phyloP scores from a whole-genome alignment of 2,113 vertebrate genomes.

The Channa argus region DNA sequence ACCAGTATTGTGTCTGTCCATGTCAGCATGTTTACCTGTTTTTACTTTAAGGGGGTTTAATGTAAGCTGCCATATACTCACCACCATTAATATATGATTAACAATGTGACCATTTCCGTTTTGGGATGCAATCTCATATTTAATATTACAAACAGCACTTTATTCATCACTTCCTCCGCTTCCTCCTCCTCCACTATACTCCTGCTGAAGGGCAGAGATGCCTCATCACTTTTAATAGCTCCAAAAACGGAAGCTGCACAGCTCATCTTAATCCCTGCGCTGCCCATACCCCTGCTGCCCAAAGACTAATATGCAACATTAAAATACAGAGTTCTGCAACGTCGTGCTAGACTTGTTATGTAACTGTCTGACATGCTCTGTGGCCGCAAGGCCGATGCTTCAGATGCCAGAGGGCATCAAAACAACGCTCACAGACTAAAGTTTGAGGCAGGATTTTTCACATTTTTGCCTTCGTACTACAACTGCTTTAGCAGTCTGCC shows the following conservation, averaged over 20 bases:
- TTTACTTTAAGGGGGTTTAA: slow-evolving; percentile 36
- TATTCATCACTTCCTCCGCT: slow-evolving; percentile 28
- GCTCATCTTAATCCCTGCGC: slow-evolving; percentile 67
- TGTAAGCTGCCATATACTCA: neutral
- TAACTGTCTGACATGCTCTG: slow-evolving; percentile 57
- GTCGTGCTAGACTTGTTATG: slow-evolving; percentile 58
- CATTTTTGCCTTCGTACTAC: no score
- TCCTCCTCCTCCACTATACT: slow-evolving; percentile 18
- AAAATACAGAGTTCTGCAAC: slow-evolving; percentile 58
- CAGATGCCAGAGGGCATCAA: neutral
- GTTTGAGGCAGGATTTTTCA: neutral
- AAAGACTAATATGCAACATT: slow-evolving; percentile 38
- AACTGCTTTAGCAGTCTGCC: no score
- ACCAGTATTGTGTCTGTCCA: neutral
- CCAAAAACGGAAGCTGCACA: slow-evolving; percentile 35
- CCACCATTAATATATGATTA: slow-evolving; percentile 31
- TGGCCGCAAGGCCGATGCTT: slow-evolving; percentile 15
- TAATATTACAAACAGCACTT: slow-evolving; percentile 38
- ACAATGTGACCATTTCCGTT: slow-evolving; percentile 26
- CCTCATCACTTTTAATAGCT: slow-evolving; percentile 53
- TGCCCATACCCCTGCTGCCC: slow-evolving; percentile 41
- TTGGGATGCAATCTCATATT: slow-evolving; percentile 42
- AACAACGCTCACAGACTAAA: neutral
- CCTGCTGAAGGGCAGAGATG: slow-evolving; percentile 41
- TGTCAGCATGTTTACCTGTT: slow-evolving; percentile 33